These are phyloP conservation scores for Agrotis puta DNA, from an alignment of 2,888 invertebrate genomes.

Conservation along the genomic window DNA sequence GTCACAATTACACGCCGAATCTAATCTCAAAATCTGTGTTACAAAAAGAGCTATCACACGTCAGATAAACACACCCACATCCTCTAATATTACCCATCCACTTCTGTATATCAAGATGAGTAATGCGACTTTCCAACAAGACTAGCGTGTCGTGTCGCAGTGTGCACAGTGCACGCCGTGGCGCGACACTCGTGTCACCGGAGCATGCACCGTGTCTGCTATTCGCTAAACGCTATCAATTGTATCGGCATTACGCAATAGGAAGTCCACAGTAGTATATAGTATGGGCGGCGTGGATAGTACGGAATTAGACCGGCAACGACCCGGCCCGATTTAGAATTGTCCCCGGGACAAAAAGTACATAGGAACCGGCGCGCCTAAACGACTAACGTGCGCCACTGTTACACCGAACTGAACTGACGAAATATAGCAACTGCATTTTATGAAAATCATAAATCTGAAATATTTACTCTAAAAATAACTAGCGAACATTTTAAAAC, in stretches of 20 bases:
- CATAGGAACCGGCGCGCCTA: slow-evolving; percentile 79
- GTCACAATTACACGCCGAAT: slow-evolving; percentile 62
- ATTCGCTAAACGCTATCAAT: slow-evolving; percentile 70
- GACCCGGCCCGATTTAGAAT: slow-evolving; percentile 86
- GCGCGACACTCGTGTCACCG: slow-evolving; percentile 18
- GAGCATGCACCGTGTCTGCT: slow-evolving; percentile 52
- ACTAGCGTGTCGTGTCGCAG: slow-evolving; percentile 32
- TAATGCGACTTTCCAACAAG: slow-evolving; percentile 64
- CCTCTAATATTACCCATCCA: slow-evolving; percentile 59
- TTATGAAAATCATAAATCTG: neutral
- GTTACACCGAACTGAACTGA: slow-evolving; percentile 63
- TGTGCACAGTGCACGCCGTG: slow-evolving; percentile 48
- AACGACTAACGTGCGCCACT: slow-evolving; percentile 72
- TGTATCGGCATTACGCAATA: slow-evolving; percentile 83
- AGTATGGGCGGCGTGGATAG: slow-evolving; percentile 66
- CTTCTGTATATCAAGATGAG: slow-evolving; percentile 61
- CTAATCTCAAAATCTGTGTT: slow-evolving; percentile 65
- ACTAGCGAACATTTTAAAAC: neutral
- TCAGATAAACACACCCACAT: slow-evolving; percentile 64
- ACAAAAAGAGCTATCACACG: slow-evolving; percentile 66
- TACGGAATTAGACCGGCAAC: slow-evolving; percentile 84
- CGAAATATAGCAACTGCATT: neutral
- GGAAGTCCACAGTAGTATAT: slow-evolving; percentile 79
- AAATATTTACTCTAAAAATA: neutral
- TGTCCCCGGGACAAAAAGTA: slow-evolving; percentile 87